These are phyloP conservation scores for Schrankia costaestrigalis DNA, from an alignment of 2,888 invertebrate species.

Conservation along the genomic window DNA sequence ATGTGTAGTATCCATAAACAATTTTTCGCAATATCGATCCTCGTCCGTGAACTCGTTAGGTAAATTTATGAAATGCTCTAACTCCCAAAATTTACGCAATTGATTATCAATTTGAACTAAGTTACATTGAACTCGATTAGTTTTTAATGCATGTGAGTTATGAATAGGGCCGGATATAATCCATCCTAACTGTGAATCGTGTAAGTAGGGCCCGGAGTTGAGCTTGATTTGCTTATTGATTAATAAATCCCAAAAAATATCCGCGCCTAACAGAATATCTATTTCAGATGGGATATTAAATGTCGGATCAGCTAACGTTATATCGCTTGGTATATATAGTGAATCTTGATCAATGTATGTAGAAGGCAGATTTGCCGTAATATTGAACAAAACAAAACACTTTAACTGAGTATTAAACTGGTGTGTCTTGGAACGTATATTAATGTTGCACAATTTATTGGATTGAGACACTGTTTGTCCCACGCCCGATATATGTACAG, in stretches of 20 bases:
- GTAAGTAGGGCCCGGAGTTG: conserved; percentile 1
- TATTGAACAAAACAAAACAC: conserved; percentile 4
- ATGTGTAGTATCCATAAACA: not conserved
- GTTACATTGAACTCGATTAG: no score
- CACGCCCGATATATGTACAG: conserved; percentile 5
- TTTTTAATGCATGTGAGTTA: not conserved
- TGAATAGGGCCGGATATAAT: not conserved
- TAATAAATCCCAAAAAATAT: no score
- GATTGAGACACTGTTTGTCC: conserved; percentile 6
- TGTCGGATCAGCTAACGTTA: not conserved
- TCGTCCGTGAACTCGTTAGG: not conserved
- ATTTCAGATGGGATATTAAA: not conserved
- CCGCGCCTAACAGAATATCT: not conserved
- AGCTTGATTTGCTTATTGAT: no score
- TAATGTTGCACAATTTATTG: conserved; percentile 1
- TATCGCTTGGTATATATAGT: not conserved
- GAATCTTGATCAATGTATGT: not conserved
- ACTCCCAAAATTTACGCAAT: not conserved
- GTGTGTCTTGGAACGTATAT: not conserved
- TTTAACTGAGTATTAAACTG: not conserved
- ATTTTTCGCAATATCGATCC: not conserved
- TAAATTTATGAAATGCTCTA: not conserved
- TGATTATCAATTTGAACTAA: not conserved
- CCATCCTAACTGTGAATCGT: not conserved
- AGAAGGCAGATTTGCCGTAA: conserved; percentile 3